Percentiles rank a stretch among this genome's conserved stretches.
Evolutionary conservation across 1,140 invertebrate species (phyloP).

Genomic region (Drosophila erecta): DNA sequence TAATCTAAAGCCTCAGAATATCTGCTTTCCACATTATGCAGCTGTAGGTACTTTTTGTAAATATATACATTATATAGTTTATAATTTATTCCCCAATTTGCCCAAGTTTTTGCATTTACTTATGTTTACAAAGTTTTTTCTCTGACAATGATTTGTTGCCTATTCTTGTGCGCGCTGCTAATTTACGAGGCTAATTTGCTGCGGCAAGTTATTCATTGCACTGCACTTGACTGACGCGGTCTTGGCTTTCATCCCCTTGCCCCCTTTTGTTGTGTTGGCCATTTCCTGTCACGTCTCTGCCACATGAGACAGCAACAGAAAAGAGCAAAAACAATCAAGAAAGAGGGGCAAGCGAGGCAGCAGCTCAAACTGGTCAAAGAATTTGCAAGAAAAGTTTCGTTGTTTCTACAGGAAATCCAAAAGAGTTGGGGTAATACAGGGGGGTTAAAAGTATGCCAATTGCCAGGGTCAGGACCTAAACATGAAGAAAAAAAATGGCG

Average conservation of each 20-base stretch:
- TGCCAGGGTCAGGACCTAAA: slow-evolving; percentile 23
- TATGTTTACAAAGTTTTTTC: not conserved
- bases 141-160: slow-evolving; percentile 7
- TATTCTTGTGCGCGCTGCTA: not conserved
- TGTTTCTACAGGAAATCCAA: not conserved
- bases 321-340: not conserved
- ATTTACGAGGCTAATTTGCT: slow-evolving; percentile 20
- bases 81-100: not conserved
- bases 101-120: not conserved
- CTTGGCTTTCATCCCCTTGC: not conserved
- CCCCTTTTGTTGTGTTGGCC: slow-evolving; percentile 11
- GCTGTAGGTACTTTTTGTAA: too few species aligned
- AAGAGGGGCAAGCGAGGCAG: slow-evolving; percentile 2
- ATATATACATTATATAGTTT: too few species aligned
- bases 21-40: too few species aligned
- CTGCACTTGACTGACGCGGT: slow-evolving; percentile 26
- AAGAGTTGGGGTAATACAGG: not conserved
- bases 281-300: slow-evolving; percentile 49
- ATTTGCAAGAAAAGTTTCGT: slow-evolving; percentile 17
- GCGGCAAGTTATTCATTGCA: slow-evolving; percentile 18
- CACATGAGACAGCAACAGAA: slow-evolving; percentile 7
- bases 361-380: slow-evolving; percentile 23
- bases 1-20: too few species aligned
- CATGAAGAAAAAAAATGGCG: not conserved
- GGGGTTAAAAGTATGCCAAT: slow-evolving; percentile 6